Percentiles rank a stretch among this genome's conserved stretches.
Conservation (phyloP, 2,888 invertebrate species). For the Calliopum simillimum region DNA sequence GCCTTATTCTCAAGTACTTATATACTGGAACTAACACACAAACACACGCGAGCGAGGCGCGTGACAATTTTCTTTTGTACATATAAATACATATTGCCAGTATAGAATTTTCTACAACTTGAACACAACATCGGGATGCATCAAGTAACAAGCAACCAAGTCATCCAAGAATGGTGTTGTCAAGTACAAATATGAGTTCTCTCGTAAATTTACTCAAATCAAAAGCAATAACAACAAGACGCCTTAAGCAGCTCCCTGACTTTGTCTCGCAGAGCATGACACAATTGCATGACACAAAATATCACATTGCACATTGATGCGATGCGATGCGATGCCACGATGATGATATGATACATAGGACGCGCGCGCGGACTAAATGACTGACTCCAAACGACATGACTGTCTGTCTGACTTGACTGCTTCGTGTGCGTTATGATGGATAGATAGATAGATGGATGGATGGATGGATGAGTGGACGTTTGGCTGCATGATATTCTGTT, state of each 20-base stretch:
- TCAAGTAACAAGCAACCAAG: neutral
- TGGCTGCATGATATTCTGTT: no score
- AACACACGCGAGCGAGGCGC: constrained; percentile 4
- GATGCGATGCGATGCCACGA: no score
- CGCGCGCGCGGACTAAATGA: no score
- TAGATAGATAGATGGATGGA: neutral
- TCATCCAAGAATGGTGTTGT: constrained; percentile 23
- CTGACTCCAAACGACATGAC: no score
- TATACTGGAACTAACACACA: neutral
- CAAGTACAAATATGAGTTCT: neutral
- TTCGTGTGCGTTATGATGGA: constrained; percentile 14
- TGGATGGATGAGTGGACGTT: no score
- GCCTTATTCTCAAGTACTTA: constrained; percentile 10
- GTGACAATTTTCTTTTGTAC: constrained; percentile 24
- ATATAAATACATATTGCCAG: neutral
- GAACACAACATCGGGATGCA: neutral
- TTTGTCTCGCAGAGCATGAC: constrained; percentile 42
- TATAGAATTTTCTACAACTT: constrained; percentile 31
- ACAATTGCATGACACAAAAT: constrained; percentile 44
- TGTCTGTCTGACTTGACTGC: neutral
- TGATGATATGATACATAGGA: no score
- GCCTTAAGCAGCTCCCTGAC: constrained; percentile 6
- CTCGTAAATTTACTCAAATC: no score
- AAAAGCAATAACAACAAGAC: neutral
- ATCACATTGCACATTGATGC: constrained; percentile 39